Conservation (phyloP, 2,888 invertebrate species). For the Priocnemis perturbator region DNA sequence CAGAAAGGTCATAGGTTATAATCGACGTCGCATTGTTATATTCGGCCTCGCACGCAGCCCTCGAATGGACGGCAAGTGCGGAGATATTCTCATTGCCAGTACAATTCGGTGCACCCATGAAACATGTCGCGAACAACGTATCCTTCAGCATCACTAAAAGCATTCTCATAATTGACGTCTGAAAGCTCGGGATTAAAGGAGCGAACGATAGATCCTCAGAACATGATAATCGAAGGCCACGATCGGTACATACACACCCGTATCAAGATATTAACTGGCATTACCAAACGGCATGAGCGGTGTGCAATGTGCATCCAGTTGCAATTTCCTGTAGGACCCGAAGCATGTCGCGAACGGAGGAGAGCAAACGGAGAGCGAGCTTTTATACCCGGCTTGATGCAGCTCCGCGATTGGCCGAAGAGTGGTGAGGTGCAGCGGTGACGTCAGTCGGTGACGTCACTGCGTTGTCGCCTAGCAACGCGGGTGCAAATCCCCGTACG, state of each 20-base stretch:
- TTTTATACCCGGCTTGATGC: slow-evolving; percentile 29
- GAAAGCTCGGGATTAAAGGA: no score
- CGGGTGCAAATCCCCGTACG: slow-evolving; percentile 65
- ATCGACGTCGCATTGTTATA: slow-evolving; percentile 15
- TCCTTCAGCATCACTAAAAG: no score
- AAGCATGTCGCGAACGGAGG: no score
- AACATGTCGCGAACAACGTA: no score
- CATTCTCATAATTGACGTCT: background rate
- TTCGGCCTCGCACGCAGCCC: slow-evolving; percentile 9
- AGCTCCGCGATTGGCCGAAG: slow-evolving; percentile 35
- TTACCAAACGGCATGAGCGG: background rate
- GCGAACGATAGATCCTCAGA: no score
- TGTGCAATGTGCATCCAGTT: background rate
- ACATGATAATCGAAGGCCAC: background rate
- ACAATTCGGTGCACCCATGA: no score
- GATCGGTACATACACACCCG: background rate
- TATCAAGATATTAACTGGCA: background rate
- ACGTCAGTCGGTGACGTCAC: slow-evolving; percentile 63
- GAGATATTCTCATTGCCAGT: no score
- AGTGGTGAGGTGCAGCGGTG: slow-evolving; percentile 46
- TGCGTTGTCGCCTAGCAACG: slow-evolving; percentile 62
- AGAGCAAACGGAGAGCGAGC: background rate
- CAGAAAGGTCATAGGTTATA: slow-evolving; percentile 45
- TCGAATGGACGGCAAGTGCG: no score
- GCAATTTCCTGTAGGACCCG: no score